Evolutionary conservation across 2,888 invertebrate species (phyloP).

Genomic region (Drosophila rellima): DNA sequence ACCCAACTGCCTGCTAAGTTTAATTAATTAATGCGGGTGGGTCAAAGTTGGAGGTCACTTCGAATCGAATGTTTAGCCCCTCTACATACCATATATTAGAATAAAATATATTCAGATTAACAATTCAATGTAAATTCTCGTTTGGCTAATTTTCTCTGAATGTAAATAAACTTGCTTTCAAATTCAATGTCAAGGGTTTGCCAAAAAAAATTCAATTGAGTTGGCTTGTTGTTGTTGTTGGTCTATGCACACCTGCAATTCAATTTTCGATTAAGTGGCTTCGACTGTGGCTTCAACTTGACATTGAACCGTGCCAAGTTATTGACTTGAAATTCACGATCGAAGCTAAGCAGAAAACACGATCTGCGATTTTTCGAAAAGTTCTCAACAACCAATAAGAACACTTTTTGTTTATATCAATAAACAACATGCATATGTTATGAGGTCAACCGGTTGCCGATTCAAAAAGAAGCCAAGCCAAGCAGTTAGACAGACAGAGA

Average conservation of each 20-base stretch:
- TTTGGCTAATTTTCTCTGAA: conserved; percentile 2
- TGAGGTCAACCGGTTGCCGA: conserved; percentile 76
- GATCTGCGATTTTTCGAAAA: conserved; percentile 16
- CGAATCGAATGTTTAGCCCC: background rate
- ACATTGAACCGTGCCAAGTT: conserved; percentile 68
- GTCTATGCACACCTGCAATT: conserved; percentile 25
- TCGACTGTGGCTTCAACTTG: conserved; percentile 43
- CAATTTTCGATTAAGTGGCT: conserved; percentile 33
- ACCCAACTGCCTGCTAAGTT: background rate
- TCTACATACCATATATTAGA: background rate
- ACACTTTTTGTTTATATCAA: conserved; percentile 55
- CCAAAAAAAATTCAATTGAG: background rate
- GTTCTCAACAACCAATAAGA: conserved; percentile 53
- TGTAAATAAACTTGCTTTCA: background rate
- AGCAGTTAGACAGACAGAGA: conserved; percentile 7
- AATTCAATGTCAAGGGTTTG: conserved; percentile 45
- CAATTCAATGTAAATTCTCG: background rate
- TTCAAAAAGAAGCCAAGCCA: conserved; percentile 44
- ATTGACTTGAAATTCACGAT: conserved; percentile 55
- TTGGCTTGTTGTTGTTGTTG: background rate
- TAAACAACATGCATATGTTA: conserved; percentile 67
- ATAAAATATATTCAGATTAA: background rate
- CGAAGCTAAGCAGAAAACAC: conserved; percentile 44
- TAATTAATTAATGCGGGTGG: conserved; percentile 14
- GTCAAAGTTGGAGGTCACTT: conserved; percentile 20